Evolutionary conservation across 2,797 vertebrate species (phyloP).

Genomic region (Propithecus perrieri): DNA sequence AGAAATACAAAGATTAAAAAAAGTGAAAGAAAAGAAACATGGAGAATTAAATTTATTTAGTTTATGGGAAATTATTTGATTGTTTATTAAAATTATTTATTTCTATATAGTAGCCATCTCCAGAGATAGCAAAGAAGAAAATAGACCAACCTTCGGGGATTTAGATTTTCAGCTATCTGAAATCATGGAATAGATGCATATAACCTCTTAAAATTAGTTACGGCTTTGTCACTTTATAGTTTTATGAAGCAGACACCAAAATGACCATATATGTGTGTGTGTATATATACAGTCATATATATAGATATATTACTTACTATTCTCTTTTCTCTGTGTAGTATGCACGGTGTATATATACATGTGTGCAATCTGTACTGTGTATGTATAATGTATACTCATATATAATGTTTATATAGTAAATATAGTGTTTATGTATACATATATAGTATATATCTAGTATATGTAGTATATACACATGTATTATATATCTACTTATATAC

Average conservation of each 20-base stretch:
- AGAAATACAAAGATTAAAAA: neutral
- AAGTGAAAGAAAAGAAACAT: neutral
- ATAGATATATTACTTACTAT: neutral
- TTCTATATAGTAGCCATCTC: neutral
- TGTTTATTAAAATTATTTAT: slow-evolving; percentile 1
- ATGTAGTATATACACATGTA: neutral
- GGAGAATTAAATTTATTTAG: neutral
- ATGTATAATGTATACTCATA: neutral
- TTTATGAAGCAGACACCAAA: neutral
- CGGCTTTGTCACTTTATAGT: neutral
- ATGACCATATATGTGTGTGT: neutral
- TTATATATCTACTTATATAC: neutral
- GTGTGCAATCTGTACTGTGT: too few species aligned
- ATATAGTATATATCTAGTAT: neutral
- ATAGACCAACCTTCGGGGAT: neutral
- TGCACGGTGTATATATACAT: too few species aligned
- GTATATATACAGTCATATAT: neutral
- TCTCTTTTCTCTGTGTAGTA: neutral
- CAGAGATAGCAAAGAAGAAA: neutral
- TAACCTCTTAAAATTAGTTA: neutral
- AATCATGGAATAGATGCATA: neutral
- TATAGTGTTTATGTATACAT: neutral
- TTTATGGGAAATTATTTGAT: neutral
- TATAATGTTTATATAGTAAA: neutral
- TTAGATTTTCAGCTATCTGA: neutral